Evolutionary conservation across 2,888 invertebrate species (phyloP).

Genomic region (Scrobipalpa costella): DNA sequence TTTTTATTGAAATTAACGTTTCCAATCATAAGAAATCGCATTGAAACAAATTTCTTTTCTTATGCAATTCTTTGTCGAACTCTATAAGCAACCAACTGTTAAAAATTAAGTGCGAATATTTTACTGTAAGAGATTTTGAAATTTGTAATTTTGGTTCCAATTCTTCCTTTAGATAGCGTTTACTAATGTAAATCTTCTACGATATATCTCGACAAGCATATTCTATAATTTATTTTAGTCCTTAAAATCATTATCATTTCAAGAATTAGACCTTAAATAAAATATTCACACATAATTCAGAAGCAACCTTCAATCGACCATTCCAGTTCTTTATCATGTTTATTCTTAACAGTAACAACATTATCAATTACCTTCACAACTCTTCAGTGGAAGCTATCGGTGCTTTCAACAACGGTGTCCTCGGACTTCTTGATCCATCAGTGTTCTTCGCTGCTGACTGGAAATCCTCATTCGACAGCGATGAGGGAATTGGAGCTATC

Average conservation of each 20-base stretch:
- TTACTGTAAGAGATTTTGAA: too few relatives aligned
- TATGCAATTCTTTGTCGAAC: too few relatives aligned
- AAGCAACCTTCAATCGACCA: not conserved
- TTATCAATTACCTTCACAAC: conserved; percentile 50
- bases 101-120: too few relatives aligned
- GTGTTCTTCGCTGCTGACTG: conserved; percentile 63
- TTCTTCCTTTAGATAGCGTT: too few relatives aligned
- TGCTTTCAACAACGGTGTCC: conserved; percentile 73
- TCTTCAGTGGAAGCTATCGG: conserved; percentile 79
- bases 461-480: conserved; percentile 83
- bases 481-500: conserved; percentile 83
- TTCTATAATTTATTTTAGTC: too few relatives aligned
- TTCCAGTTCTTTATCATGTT: not conserved
- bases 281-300: not conserved
- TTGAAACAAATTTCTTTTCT: too few relatives aligned
- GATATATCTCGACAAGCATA: too few relatives aligned
- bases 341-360: not conserved
- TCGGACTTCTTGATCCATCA: conserved; percentile 71
- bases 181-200: too few relatives aligned
- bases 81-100: too few relatives aligned
- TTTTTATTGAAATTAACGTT: not conserved
- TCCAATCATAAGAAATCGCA: conserved; percentile 5
- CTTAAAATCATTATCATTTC: too few relatives aligned
- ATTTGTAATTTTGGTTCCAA: too few relatives aligned
- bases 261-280: not conserved